Evolutionary conservation across 2,888 invertebrate species (phyloP).

Genomic region (Gnatocerus cornutus): DNA sequence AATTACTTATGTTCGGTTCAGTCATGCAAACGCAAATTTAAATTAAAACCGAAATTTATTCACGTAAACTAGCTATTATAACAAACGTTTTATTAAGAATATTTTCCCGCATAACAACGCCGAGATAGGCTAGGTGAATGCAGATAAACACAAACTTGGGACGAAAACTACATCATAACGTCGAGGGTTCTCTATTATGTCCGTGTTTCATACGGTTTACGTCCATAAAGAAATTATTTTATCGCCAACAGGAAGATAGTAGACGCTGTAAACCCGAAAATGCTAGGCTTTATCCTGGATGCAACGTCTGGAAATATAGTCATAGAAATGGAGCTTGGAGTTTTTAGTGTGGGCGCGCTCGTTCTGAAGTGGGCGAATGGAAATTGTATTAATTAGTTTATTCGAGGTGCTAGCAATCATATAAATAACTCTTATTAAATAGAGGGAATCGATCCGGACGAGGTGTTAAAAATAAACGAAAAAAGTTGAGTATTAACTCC

Average conservation of each 20-base stretch:
- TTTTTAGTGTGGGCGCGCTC: too few species aligned
- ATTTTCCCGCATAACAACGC: conserved; percentile 9
- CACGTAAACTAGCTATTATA: neutral
- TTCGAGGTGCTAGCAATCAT: too few species aligned
- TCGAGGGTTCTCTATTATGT: conserved; percentile 23
- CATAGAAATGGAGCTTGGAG: too few species aligned
- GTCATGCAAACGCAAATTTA: neutral
- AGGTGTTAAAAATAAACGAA: too few species aligned
- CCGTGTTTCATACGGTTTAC: conserved; percentile 12
- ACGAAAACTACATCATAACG: conserved; percentile 34
- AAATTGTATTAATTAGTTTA: neutral
- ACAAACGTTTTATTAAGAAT: conserved; percentile 24
- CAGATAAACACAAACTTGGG: conserved; percentile 28
- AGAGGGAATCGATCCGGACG: too few species aligned
- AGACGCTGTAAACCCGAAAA: neutral
- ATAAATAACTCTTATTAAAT: too few species aligned
- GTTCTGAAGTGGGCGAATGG: too few species aligned
- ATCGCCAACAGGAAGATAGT: conserved; percentile 12
- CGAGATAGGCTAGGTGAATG: conserved; percentile 7
- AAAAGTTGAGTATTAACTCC: too few species aligned
- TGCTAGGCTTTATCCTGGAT: neutral
- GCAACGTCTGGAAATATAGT: too few species aligned
- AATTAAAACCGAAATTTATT: conserved; percentile 10
- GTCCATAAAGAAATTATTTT: conserved; percentile 30
- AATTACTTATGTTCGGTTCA: conserved; percentile 16